These are phyloP conservation scores for Macrostomum lignano DNA, from an alignment of 1,140 invertebrate genomes.

Conservation along the genomic window DNA sequence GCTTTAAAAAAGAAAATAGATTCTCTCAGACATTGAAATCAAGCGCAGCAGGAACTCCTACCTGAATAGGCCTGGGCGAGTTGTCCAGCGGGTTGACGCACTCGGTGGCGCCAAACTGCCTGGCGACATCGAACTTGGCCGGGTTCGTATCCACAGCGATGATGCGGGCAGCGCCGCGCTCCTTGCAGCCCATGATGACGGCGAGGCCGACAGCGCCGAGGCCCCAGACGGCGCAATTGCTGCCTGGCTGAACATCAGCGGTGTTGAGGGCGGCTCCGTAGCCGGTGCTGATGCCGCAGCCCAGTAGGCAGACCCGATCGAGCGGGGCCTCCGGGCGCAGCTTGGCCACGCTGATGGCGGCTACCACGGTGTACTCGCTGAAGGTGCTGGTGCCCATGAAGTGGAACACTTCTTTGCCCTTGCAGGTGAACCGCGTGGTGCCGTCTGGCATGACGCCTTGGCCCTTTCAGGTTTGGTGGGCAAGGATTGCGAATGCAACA, in stretches of 20 bases:
- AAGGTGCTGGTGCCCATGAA: constrained; percentile 97
- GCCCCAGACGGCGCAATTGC: constrained; percentile 26
- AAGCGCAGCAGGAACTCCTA: not conserved
- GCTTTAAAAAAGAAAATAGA: not conserved
- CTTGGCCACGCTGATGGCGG: constrained; percentile 41
- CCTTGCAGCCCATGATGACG: constrained; percentile 54
- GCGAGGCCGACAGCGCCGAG: constrained; percentile 76
- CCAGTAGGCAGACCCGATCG: constrained; percentile 67
- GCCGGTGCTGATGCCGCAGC: constrained; percentile 52
- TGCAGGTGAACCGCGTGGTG: constrained; percentile 52
- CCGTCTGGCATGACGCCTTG: constrained; percentile 74
- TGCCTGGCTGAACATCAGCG: constrained; percentile 22
- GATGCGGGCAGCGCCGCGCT: constrained; percentile 57
- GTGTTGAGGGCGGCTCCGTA: constrained; percentile 33
- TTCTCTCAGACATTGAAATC: not conserved
- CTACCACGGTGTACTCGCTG: constrained; percentile 81
- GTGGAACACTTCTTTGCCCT: constrained; percentile 58
- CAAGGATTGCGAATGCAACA: no score
- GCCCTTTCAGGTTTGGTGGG: no score
- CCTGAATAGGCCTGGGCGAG: constrained; percentile 11
- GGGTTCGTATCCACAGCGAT: constrained; percentile 78
- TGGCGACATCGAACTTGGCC: constrained; percentile 52
- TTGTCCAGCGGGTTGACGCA: constrained; percentile 48
- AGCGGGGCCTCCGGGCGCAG: constrained; percentile 41
- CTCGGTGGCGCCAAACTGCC: constrained; percentile 61